These are phyloP conservation scores for Cyanoramphus novaezelandiae DNA, from an alignment of 2,113 vertebrate genomes.

Conservation along the genomic window DNA sequence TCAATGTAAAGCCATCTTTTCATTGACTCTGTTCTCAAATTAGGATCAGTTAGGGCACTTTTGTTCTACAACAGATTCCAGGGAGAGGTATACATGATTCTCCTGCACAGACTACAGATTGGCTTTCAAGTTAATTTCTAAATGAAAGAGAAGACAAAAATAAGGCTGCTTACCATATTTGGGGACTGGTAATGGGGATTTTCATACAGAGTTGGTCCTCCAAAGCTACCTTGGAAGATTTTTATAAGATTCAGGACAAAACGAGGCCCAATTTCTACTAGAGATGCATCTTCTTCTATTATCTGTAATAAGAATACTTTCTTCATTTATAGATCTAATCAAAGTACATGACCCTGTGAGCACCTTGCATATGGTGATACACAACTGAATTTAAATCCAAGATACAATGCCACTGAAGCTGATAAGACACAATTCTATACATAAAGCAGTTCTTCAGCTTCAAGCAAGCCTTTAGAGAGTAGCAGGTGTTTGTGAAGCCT, in stretches of 20 bases:
- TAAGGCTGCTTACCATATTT: constrained; percentile 83
- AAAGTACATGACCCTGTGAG: background rate
- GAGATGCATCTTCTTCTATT: constrained; percentile 91
- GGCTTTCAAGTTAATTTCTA: background rate
- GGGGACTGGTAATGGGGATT: constrained; percentile 91
- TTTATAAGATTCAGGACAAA: constrained; percentile 97
- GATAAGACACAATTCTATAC: background rate
- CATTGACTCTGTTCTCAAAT: background rate
- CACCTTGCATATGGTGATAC: background rate
- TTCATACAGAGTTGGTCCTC: constrained; percentile 92
- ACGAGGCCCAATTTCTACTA: constrained; percentile 95
- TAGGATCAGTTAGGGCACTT: background rate
- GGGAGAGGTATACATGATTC: background rate
- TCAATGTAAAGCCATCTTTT: background rate
- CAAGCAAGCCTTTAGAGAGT: background rate
- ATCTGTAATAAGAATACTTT: constrained; percentile 77
- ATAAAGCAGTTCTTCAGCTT: background rate
- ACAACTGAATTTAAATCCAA: background rate
- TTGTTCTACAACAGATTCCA: background rate
- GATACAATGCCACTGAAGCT: rapidly evolving
- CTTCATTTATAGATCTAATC: background rate
- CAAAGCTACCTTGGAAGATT: constrained; percentile 96
- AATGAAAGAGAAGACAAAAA: background rate
- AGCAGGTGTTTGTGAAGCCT: background rate
- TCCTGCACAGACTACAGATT: background rate